Evolutionary conservation across 2,113 vertebrate species (phyloP).

Genomic region (Malurus alboscapulatus): DNA sequence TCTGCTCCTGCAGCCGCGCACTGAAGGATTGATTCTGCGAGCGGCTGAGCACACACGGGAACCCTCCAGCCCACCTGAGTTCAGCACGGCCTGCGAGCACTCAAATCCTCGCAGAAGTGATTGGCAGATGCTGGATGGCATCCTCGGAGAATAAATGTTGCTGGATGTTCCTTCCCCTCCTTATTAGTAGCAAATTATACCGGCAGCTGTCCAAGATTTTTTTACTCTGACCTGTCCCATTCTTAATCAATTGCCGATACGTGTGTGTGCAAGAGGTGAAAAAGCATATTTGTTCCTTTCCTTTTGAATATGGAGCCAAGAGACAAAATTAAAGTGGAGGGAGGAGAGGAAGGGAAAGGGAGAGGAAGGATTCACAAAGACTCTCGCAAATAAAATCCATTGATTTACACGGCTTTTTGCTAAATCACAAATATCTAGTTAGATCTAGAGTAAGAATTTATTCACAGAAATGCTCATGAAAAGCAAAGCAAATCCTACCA

Average conservation of each 20-base stretch:
- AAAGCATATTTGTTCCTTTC: not conserved
- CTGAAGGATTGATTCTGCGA: constrained; percentile 3
- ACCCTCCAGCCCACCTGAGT: constrained; percentile 36
- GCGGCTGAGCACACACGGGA: constrained; percentile 28
- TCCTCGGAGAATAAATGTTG: constrained; percentile 39
- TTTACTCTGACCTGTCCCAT: constrained; percentile 5
- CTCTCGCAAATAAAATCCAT: constrained; percentile 32
- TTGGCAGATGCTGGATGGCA: constrained; percentile 24
- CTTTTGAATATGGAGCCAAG: not conserved
- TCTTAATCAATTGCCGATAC: constrained; percentile 24
- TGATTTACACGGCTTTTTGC: not conserved
- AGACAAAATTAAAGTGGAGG: not conserved
- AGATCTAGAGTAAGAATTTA: constrained; percentile 34
- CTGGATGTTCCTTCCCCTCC: constrained; percentile 24
- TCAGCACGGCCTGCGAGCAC: not conserved
- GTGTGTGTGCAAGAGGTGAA: not conserved
- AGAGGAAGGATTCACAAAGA: not conserved
- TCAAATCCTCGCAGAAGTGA: constrained; percentile 37
- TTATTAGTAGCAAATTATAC: constrained; percentile 54
- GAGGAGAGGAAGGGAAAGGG: accelerated
- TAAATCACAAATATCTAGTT: constrained; percentile 20
- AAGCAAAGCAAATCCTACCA: constrained; percentile 44
- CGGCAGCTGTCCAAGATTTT: constrained; percentile 34
- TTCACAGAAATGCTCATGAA: constrained; percentile 24
- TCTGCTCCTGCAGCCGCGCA: not conserved